Base-by-base conservation (phyloP, 2,797 vertebrate genomes). In the Gallinago solitaria region DNA sequence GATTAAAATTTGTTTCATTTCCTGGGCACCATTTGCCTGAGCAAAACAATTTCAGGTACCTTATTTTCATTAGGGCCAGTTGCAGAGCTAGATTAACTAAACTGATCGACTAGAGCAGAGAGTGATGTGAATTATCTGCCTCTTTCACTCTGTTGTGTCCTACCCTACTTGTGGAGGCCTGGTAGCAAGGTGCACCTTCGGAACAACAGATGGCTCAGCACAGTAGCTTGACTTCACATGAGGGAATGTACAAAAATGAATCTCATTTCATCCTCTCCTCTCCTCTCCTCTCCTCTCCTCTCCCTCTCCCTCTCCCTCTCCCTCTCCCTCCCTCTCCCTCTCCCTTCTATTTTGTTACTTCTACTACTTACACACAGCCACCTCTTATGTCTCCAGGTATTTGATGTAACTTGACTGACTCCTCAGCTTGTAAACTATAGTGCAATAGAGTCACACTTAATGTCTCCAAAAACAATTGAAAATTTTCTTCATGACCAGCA, bases 81-180 rank as follows among this genome's bases (percentile, higher is more conserved):
- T 82, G 45, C 33, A 89, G 59, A 61, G 35, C 35, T 64, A 75
- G 57, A 79, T 73, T 93, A 85, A 85, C 85, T 68, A n/a, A 50
- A 10, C 17, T 83, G 23, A 82, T 64, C 84, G 74, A 90, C 12
- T 3, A 41, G 25, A 82, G 8, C 32, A 69, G 33, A 59, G 9
- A 82, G 67, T 56, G 21, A 64, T 1, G 4, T 50, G 41, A 90
- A 69, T 79, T 69, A 76, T 71, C 24, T 83, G 13, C 41, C 33
- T 77, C 30, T 86, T 61, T 88, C 61, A 56, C 13, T 61, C 9
- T 7, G 5, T 37, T 33, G 19, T 54, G 25, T 48, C 18, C 35
- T 82, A 12, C 7, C 9, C 19, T 8, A n/a, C 5, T 53, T 20
- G 6, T 28, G 37, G 21, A 64, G 12, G 16, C 5, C 21, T 33